Conservation (phyloP, 2,797 vertebrate genomes). For the Sebastes minor region DNA sequence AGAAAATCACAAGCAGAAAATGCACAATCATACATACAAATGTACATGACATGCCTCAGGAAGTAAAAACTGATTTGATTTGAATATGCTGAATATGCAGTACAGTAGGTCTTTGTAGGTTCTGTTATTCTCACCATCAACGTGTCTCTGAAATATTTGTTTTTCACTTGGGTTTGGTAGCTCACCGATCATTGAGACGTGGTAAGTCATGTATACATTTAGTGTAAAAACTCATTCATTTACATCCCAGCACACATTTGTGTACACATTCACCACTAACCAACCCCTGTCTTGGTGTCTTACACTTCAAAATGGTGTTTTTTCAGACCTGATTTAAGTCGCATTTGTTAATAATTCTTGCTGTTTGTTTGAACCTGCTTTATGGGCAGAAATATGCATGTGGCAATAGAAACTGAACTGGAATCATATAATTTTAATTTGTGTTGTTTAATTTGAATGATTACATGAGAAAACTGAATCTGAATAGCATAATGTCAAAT, state of each 20-base stretch:
- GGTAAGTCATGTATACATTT: slow-evolving; percentile 78
- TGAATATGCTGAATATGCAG: slow-evolving; percentile 33
- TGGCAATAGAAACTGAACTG: background rate
- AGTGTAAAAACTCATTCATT: slow-evolving; percentile 40
- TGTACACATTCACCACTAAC: slow-evolving; percentile 24
- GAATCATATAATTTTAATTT: background rate
- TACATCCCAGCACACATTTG: slow-evolving; percentile 36
- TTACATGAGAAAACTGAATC: background rate
- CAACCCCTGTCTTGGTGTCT: slow-evolving; percentile 11
- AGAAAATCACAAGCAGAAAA: slow-evolving; percentile 16
- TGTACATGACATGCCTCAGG: slow-evolving; percentile 2
- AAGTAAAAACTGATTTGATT: background rate
- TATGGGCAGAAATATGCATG: background rate
- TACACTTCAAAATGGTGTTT: slow-evolving; percentile 4
- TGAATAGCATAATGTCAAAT: background rate
- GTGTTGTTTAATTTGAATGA: no score
- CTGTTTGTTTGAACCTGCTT: background rate
- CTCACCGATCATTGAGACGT: slow-evolving; percentile 82
- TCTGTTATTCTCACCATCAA: slow-evolving; percentile 53
- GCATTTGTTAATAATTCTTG: slow-evolving; percentile 8
- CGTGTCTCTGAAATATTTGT: slow-evolving; percentile 75
- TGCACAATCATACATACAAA: slow-evolving; percentile 8
- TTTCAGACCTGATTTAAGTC: slow-evolving; percentile 61
- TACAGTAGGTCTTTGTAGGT: slow-evolving; percentile 13
- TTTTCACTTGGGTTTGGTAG: slow-evolving; percentile 79